Evolutionary conservation across 2,113 vertebrate genomes (phyloP), one percentile per base, ranked within the genome.

Genomic region (Lamprotornis superbus): DNA sequence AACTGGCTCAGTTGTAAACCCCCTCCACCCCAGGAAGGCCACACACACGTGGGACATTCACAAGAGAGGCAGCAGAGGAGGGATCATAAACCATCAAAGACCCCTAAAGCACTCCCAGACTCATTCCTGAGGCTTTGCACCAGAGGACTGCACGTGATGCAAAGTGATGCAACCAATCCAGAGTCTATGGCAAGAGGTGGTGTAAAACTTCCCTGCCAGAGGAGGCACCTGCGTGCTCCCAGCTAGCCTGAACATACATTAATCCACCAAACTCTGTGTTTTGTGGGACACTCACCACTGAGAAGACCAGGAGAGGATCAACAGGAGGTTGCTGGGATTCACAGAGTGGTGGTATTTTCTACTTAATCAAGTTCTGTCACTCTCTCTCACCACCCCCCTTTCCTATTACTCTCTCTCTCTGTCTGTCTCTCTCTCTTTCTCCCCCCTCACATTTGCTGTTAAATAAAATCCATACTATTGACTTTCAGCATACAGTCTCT

Each of bases 311-410:
- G 57, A 50, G 11, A 67, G 9, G 37, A 52, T 59, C 17, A 44
- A 7, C 0, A 1, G 22, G 53, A 44, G 18, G 27, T 53, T 27
- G 21, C 30, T 1, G 0, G 31, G 22, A 52, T 52, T 33, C 73
- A 57, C 20, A 33, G 27, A 71, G 7, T 44, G 33, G 17, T 15
- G 49, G 16, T 50, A 50, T 10, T 50, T 50, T 50, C 49, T 4
- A 50, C 25, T 50, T 27, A 27, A 50, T 50, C 27, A 50, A 50
- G 27, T 50, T 50, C 49, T 27, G 49, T 15, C 25, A 50, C 9
- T 57, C 11, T 22, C 27, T 74, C 12, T 33, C 35, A 7, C 2
- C 21, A 16, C 20, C 13, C 2, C 11, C 16, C 37, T 31, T 67
- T 67, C 16, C 31, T 57, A 67, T 42, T 49, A 39, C 12, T n/a